phyloP scores from a whole-genome alignment of 2,888 invertebrate species.

The Mechanitis mazaeus region DNA sequence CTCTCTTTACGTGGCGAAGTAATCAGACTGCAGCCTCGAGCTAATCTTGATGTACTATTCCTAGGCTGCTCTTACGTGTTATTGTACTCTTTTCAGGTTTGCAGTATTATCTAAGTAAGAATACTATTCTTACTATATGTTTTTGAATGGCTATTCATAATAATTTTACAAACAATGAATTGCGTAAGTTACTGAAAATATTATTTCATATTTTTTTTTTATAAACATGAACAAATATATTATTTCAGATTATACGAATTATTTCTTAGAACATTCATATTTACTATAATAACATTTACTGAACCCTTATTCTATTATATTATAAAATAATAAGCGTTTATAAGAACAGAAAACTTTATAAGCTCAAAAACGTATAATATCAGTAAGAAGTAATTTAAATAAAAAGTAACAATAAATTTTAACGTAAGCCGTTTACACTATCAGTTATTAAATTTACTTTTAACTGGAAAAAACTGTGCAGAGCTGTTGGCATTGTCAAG shows the following conservation, averaged over 20 bases:
- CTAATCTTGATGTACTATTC: constrained; percentile 67
- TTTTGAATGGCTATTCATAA: constrained; percentile 18
- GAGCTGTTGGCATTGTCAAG: constrained; percentile 41
- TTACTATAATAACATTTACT: too few relatives aligned
- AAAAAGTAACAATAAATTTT: constrained; percentile 22
- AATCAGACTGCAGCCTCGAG: constrained; percentile 67
- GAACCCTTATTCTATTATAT: too few relatives aligned
- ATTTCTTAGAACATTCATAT: too few relatives aligned
- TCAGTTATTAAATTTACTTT: constrained; percentile 26
- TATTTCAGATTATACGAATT: too few relatives aligned
- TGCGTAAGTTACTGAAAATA: not conserved
- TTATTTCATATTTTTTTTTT: not conserved
- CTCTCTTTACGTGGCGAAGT: constrained; percentile 58
- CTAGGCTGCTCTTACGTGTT: constrained; percentile 50
- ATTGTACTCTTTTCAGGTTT: constrained; percentile 58
- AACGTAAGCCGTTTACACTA: constrained; percentile 18
- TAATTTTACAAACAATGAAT: not conserved
- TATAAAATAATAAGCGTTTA: too few relatives aligned
- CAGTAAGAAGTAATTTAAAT: constrained; percentile 11
- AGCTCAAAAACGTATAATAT: not conserved
- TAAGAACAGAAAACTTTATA: too few relatives aligned
- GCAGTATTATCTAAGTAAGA: constrained; percentile 40
- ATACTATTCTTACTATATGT: constrained; percentile 18
- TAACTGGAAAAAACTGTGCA: constrained; percentile 25
- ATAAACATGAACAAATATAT: not conserved